These are phyloP conservation scores for Drosophila lacertosa DNA, from an alignment of 1,140 invertebrate genomes.

Conservation along the genomic window DNA sequence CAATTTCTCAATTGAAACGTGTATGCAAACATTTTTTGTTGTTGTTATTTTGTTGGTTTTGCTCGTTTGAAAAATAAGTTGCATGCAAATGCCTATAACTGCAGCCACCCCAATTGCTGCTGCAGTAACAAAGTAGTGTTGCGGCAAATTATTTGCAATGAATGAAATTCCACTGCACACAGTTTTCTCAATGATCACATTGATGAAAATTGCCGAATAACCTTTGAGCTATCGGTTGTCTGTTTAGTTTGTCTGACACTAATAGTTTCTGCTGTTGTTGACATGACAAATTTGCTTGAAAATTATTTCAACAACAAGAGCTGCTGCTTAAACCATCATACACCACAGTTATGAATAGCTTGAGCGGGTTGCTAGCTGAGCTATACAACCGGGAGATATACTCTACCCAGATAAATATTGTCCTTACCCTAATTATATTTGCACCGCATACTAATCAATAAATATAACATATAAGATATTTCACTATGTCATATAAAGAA, in stretches of 20 bases:
- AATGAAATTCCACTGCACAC: conserved; percentile 72
- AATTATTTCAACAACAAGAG: conserved; percentile 6
- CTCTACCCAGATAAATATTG: too few relatives aligned
- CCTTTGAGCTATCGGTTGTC: conserved; percentile 70
- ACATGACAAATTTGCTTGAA: conserved; percentile 67
- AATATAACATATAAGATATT: too few relatives aligned
- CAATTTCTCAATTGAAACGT: conserved; percentile 80
- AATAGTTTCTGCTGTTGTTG: conserved; percentile 34
- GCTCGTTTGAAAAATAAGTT: conserved; percentile 74
- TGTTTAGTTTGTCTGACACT: conserved; percentile 66
- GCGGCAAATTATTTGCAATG: conserved; percentile 72
- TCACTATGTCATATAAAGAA: too few relatives aligned
- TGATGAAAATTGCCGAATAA: conserved; percentile 66
- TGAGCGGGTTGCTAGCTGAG: background rate
- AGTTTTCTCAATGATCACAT: conserved; percentile 72
- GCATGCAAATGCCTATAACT: conserved; percentile 73
- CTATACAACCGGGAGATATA: background rate
- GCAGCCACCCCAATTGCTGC: conserved; percentile 43
- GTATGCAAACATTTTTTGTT: conserved; percentile 71
- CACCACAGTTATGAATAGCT: conserved; percentile 54
- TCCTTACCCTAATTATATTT: too few relatives aligned
- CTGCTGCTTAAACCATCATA: conserved; percentile 47
- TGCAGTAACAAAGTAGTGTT: conserved; percentile 24
- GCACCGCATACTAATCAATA: too few relatives aligned
- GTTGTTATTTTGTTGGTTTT: conserved; percentile 43